phyloP scores from a whole-genome alignment of 1,140 invertebrate genomes.

The Aporrectodea caliginosa region DNA sequence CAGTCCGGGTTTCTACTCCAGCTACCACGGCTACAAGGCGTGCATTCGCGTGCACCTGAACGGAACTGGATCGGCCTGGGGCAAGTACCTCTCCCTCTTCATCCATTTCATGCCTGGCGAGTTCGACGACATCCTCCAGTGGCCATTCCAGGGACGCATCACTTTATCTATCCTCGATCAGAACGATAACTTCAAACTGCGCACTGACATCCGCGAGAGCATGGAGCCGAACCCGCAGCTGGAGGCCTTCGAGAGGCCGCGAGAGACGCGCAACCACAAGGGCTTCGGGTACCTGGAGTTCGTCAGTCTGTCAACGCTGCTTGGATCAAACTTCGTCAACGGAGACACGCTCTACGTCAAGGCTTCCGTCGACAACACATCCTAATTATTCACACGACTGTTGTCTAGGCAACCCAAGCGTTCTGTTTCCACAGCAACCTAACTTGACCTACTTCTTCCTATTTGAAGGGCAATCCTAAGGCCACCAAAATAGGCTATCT shows the following conservation, averaged over 20 bases:
- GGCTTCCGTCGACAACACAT: neutral
- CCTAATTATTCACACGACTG: too few species aligned
- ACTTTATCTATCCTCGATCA: conserved; percentile 13
- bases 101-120: neutral
- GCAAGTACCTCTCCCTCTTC: conserved; percentile 9
- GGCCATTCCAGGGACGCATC: conserved; percentile 16
- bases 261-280: neutral
- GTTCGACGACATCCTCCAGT: neutral
- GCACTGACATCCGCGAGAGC: neutral
- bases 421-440: too few species aligned
- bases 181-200: neutral
- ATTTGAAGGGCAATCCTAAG: too few species aligned
- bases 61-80: neutral
- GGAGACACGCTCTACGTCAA: neutral
- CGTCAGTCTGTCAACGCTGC: neutral
- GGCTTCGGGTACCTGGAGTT: neutral
- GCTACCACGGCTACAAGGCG: conserved; percentile 15
- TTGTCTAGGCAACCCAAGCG: too few species aligned
- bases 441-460: too few species aligned
- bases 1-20: conserved; percentile 13
- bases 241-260: neutral
- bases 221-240: neutral
- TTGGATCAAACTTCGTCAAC: neutral
- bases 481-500: too few species aligned
- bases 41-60: neutral